Base-by-base conservation (phyloP, 2,888 invertebrate genomes). In the Perizoma affinitatum region DNA sequence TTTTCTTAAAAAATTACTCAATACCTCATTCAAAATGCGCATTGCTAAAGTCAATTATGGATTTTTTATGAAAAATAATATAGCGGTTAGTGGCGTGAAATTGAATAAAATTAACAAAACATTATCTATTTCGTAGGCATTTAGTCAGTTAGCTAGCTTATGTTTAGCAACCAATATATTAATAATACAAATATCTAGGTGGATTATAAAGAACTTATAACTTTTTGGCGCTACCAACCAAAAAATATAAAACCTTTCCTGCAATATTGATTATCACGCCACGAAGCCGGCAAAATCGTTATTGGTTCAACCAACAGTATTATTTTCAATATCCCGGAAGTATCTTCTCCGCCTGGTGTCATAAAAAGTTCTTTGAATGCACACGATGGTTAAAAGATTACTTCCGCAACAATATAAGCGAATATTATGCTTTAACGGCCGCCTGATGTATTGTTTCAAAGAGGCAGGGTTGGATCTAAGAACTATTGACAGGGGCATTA, bases 371-470 rank as follows among this genome's bases (percentile, higher is more conserved):
- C 9, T 35, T 22, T 46, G 40, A 54, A 50, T 22, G 54, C 47
- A 46, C 43, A 51, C 44, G n/a, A 51, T 41, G 46, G 54, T 51
- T 58, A 60, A 57, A 64, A 63, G 58, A 70, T 67, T 67, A 68
- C 68, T 74, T 78, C 74, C 73, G 70, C 58, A 69, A 67, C 64
- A 55, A 61, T 48, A 67, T 58, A 58, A 67, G 63, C 58, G 65
- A 68, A 60, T 67, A 71, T 75, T 70, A 73, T 69, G 72, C 67
- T 62, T 69, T 63, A 69, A 67, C 67, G 66, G 62, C 68, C 74
- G 64, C 73, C 73, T 70, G 71, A 69, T 71, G 71, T 71, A 77
- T 80, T 79, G 78, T 79, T 75, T 74, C 70, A 69, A 61, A 53
- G 35, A 10, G 6, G 5, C 63, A 58, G 63, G 36, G 55, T 6